phyloP scores from a whole-genome alignment of 1,140 invertebrate genomes.

The Notospermus geniculatus region DNA sequence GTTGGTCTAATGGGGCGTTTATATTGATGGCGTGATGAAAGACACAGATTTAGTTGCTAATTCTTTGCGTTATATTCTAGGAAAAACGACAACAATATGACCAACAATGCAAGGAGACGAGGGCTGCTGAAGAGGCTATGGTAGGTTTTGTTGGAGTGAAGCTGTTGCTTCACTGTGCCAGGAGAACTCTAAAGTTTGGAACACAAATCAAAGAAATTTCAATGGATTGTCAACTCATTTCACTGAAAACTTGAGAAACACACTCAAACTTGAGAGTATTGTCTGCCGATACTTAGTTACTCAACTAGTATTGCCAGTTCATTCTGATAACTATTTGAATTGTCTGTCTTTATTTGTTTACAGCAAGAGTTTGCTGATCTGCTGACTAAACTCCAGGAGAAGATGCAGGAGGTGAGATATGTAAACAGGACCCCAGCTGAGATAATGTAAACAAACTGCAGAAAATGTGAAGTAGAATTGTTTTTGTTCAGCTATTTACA shows the following conservation, averaged over 20 bases:
- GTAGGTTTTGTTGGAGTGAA: slow-evolving; percentile 28
- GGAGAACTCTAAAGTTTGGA: too few species aligned
- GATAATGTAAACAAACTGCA: too few species aligned
- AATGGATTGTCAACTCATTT: background rate
- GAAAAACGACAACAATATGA: slow-evolving; percentile 41
- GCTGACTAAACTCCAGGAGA: slow-evolving; percentile 81
- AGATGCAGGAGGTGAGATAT: slow-evolving; percentile 88
- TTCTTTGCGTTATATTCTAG: slow-evolving; percentile 28
- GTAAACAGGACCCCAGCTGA: too few species aligned
- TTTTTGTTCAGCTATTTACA: background rate
- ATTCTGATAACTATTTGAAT: background rate
- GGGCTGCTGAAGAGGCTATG: slow-evolving; percentile 44
- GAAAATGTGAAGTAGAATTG: background rate
- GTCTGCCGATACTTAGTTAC: too few species aligned
- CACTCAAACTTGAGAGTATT: too few species aligned
- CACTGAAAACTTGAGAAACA: too few species aligned
- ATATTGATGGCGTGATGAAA: too few species aligned
- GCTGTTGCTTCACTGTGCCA: too few species aligned
- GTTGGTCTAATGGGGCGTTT: too few species aligned
- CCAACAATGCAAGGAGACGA: slow-evolving; percentile 36
- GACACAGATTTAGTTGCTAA: background rate
- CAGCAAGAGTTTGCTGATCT: slow-evolving; percentile 71
- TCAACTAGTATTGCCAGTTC: too few species aligned
- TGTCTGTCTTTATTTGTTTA: slow-evolving; percentile 29
- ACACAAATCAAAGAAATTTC: too few species aligned